These are phyloP conservation scores for Sylvilagus floridanus DNA, from an alignment of 2,797 vertebrate genomes.

Conservation along the genomic window DNA sequence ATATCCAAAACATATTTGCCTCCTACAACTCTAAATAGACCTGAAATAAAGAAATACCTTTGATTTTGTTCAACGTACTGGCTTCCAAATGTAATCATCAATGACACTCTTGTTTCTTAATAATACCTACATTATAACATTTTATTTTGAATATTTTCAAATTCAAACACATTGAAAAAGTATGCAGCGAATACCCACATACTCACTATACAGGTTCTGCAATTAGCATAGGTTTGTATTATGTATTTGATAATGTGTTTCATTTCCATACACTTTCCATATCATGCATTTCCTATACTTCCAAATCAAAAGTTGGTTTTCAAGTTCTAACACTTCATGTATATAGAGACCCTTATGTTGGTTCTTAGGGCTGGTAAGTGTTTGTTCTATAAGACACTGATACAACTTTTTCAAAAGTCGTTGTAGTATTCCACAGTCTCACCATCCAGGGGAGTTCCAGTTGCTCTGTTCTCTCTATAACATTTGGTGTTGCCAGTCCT, in stretches of 20 bases:
- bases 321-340: not conserved
- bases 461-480: not conserved
- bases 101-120: not conserved
- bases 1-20: not conserved
- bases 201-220: not conserved
- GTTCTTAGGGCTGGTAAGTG: not conserved
- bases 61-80: not conserved
- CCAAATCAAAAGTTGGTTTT: not conserved
- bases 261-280: not conserved
- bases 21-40: not conserved
- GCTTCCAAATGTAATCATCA: not conserved
- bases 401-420: not conserved
- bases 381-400: not conserved
- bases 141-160: slow-evolving; percentile 37
- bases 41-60: not conserved
- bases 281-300: not conserved
- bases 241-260: not conserved
- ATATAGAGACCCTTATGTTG: not conserved
- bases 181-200: not conserved
- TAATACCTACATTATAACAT: not conserved
- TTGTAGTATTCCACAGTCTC: not conserved
- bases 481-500: not conserved
- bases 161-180: not conserved
- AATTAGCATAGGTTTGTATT: not conserved
- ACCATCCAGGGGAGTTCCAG: not conserved